Conservation (phyloP, 30 jellyfish, hydroid and myxozoan genomes). For the Hydra vulgaris region DNA sequence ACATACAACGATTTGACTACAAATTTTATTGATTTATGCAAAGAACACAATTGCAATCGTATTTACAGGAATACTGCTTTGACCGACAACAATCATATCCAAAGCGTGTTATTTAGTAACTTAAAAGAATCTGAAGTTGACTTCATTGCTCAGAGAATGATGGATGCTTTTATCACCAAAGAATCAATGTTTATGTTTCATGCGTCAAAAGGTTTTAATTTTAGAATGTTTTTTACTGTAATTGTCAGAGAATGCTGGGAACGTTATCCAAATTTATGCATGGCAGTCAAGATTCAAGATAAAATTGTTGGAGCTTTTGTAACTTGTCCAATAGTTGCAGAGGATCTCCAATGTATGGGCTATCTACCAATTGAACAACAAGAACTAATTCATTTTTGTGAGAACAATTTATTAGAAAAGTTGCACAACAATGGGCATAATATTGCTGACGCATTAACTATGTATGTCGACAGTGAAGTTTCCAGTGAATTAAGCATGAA, state of each 20-base stretch:
- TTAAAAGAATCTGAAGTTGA: not conserved
- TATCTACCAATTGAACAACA: not conserved
- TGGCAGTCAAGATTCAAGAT: constrained; percentile 2
- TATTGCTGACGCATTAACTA: not conserved
- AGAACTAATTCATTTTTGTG: not conserved
- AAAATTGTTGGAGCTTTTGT: constrained; percentile 8
- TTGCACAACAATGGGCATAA: not conserved
- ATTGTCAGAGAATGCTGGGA: not conserved
- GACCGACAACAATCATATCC: not conserved
- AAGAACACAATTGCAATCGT: not conserved
- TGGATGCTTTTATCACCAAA: not conserved
- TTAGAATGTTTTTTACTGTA: not conserved
- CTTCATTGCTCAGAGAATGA: not conserved
- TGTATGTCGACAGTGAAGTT: not conserved
- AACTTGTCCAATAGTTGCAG: not conserved
- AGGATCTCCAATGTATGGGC: not conserved
- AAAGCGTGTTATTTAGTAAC: not conserved
- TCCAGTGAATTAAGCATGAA: not conserved
- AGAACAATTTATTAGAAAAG: not conserved
- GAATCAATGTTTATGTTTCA: not conserved
- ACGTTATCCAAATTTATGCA: not conserved
- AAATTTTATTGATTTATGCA: not conserved
- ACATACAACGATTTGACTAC: not conserved
- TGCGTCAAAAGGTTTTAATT: not conserved
- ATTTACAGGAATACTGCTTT: not conserved